Evolutionary conservation across 2,888 invertebrate species (phyloP), one percentile per base, ranked within the genome.

Genomic region (Ariolimax columbianus): DNA sequence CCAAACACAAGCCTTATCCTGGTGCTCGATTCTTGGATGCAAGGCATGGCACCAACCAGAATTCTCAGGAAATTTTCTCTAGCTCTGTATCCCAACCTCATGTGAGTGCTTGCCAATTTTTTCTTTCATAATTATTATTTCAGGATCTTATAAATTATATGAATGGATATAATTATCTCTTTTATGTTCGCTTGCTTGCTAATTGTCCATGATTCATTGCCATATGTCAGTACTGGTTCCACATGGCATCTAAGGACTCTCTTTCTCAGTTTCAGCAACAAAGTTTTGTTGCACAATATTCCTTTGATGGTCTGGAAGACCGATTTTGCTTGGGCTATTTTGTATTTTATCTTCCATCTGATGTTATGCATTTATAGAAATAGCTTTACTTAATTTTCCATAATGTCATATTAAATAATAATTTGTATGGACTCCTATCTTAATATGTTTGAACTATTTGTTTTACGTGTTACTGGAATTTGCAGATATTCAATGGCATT

Each of bases 401-500:
- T 59, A 23, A 59, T 59, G 9, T 59, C 23, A 59, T 23, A 17
- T 59, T 4, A 4, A 59, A 63, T 63, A 63, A 30, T 63, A 30
- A 66, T 66, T 66, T 66, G 11, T 11, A 33, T 33, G 11, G 7
- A 33, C 7, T 66, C 26, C 23, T n/a, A 11, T 33, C 19, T 66
- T 11, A 33, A 33, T 17, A 66, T 36, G 33, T 33, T 66, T 0
- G 14, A 66, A 33, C 66, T 14, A 3, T 66, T 63, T 30, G 63
- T 30, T 17, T 33, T 33, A 17, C 33, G 11, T 66, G 33, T 66
- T 66, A 66, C 14, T 30, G 17, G 6, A 55, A 55, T 55, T 14
- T 55, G 72, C 51, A 77, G 84, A 84, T 87, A 68, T 85, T 82
- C 63, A 85, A 82, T 79, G 85, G 82, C 30, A 86, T 85, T 40